Evolutionary conservation across 2,888 invertebrate genomes (phyloP), one percentile per base, ranked within the genome.

Genomic region (Cephalotes varians): DNA sequence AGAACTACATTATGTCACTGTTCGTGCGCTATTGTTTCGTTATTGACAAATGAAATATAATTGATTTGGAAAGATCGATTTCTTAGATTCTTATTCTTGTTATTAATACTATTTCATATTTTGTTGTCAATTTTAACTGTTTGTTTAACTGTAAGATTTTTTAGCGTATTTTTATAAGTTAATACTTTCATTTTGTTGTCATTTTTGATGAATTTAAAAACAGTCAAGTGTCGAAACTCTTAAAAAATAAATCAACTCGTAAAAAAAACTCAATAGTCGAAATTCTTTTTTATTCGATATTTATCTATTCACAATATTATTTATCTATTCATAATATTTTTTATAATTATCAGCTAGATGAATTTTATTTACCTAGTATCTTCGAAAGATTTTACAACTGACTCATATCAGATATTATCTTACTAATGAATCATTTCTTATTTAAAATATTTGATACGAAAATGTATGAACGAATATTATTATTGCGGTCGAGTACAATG

Each of bases 21-120:
- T 34, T 64, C 15, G 7, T 12, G 5, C 6, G 12, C 60, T n/a
- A 76, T 74, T 81, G 9, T 62, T 62, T 62, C 37, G 40, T 31
- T 51, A 9, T 73, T 34, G 10, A n/a, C 25, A n/a, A n/a, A n/a
- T n/a, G n/a, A n/a, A n/a, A n/a, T n/a, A 12, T 37, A 79, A 60
- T 60, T 21, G 28, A 28, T 28, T 56, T 28, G 7, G 28, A 44
- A 73, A 12, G 18, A 25, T 49, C 2, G 2, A 49, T 64, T 37
- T 25, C 4, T 47, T 21, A 15, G 15, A 62, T 34, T 3, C 15
- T 15, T 54, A 18, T 12, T 25, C n/a, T 37, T 65, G 18, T 12
- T 37, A n/a, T 51, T 44, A 31, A 64, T 18, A n/a, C 4, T 4
- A n/a, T 34, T 62, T 64, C 25, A 44, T 47, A 6, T 34, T 62